Percentiles rank a stretch among this genome's conserved stretches.
These are phyloP conservation scores for Catamblyrhynchus diadema DNA, from an alignment of 2,797 vertebrate species.

Conservation along the genomic window DNA sequence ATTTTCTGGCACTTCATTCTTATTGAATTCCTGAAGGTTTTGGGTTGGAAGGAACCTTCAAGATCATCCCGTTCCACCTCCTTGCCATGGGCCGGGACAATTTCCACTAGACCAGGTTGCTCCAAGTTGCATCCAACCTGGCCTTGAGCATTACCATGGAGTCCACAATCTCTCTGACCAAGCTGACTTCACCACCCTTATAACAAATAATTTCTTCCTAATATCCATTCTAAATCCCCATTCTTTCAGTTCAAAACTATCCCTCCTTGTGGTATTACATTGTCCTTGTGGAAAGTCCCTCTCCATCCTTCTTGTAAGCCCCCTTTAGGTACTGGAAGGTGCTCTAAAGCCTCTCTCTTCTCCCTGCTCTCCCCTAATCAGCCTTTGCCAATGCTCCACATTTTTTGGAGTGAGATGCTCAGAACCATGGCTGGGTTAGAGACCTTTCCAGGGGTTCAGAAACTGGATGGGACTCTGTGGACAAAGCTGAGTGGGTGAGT, in stretches of 20 bases:
- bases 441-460: neutral
- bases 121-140: neutral
- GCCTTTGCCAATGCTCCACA: accelerated
- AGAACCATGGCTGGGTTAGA: accelerated
- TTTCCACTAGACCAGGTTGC: neutral
- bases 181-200: neutral
- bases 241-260: neutral
- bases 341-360: neutral
- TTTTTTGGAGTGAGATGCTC: neutral
- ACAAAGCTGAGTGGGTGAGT: neutral
- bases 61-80: neutral
- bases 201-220: neutral
- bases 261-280: too few species aligned
- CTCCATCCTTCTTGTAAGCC: neutral
- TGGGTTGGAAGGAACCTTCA: neutral
- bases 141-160: neutral
- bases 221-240: neutral
- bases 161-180: neutral
- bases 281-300: neutral
- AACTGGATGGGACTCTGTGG: neutral
- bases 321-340: neutral
- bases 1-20: neutral
- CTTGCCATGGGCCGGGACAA: neutral
- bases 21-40: neutral
- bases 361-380: neutral